Evolutionary conservation across 1,140 invertebrate species (phyloP), one percentile per base, ranked within the genome.

Genomic region (Dryas iulia): DNA sequence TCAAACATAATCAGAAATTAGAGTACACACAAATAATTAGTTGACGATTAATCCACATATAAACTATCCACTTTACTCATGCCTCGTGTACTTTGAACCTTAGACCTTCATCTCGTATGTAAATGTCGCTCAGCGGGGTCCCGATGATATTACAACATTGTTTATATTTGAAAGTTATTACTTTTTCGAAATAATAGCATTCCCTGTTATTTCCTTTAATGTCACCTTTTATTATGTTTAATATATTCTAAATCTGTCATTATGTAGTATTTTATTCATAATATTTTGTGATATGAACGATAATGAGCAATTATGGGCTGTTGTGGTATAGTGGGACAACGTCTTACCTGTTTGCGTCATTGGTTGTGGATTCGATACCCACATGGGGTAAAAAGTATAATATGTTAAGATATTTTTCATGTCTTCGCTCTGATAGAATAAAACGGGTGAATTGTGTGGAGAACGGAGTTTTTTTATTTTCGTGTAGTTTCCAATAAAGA

Each of bases 101-200:
- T 14, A 23, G 26, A 56, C 47, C 28, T 56, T 61, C 66, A 68
- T 68, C 59, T 56, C 21, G 23, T 62, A 69, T 58, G 54, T 62
- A 56, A 69, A 69, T 69, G 59, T 54, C 6, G 4, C 66, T 28
- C 66, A 11, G 57, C 66, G 53, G 66, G 66, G 30, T 30, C 11
- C 39, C 59, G 2, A 6, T 5, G 25, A 26, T 53, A 53, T 53
- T 39, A 62, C 39, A 62, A 61, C 21, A 61, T 61, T 61, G 39
- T 8, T 61, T 61, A 52, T 62, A 62, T 18, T 23, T 28, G 14
- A 47, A 47, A 47, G 8, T 47, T 47, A 47, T 21, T 21, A 3
- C 39, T 10, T 47, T 47, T 47, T 47, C n/a, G n/a, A 14, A 18
- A 35, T 35, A 35, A 5, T 35, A 35, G n/a, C n/a, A 8, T 21